A percentile compares a stretch with the other conserved stretches of the same genome.
These are phyloP conservation scores for Python bivittatus DNA, from an alignment of 2,113 vertebrate species.

Conservation along the genomic window DNA sequence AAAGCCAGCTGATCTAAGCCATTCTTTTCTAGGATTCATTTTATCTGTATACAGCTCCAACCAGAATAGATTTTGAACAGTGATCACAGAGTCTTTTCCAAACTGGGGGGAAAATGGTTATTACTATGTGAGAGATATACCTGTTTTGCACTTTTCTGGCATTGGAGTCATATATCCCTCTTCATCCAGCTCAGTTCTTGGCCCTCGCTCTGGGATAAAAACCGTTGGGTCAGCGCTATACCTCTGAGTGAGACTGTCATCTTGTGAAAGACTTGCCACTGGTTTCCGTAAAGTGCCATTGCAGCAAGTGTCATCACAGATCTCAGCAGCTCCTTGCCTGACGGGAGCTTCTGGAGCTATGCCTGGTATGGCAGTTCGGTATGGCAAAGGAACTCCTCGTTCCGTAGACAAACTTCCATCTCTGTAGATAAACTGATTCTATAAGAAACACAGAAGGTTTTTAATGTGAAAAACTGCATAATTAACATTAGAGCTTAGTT, in stretches of 20 bases:
- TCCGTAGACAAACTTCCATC: slow-evolving; percentile 80
- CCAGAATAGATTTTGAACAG: neutral
- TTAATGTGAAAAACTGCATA: neutral
- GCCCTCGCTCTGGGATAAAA: slow-evolving; percentile 82
- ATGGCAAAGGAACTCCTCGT: slow-evolving; percentile 71
- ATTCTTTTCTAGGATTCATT: neutral
- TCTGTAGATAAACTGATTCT: slow-evolving; percentile 92
- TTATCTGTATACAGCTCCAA: neutral
- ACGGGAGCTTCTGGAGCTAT: slow-evolving; percentile 74
- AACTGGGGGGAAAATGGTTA: neutral
- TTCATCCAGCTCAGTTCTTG: slow-evolving; percentile 84
- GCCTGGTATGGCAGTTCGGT: slow-evolving; percentile 69
- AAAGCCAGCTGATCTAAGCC: no score
- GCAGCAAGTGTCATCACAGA: slow-evolving; percentile 87
- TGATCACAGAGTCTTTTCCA: neutral
- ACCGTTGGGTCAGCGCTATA: slow-evolving; percentile 95
- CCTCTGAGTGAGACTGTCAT: slow-evolving; percentile 88
- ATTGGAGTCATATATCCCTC: slow-evolving; percentile 94
- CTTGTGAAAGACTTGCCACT: slow-evolving; percentile 68
- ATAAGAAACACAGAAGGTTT: slow-evolving; percentile 37
- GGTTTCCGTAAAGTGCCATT: slow-evolving; percentile 90
- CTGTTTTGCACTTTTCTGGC: slow-evolving; percentile 91
- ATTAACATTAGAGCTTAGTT: neutral
- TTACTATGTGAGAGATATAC: slow-evolving; percentile 61
- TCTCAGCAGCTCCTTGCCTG: slow-evolving; percentile 74